phyloP scores from a whole-genome alignment of 2,888 invertebrate species.

The Tribolium freemani region DNA sequence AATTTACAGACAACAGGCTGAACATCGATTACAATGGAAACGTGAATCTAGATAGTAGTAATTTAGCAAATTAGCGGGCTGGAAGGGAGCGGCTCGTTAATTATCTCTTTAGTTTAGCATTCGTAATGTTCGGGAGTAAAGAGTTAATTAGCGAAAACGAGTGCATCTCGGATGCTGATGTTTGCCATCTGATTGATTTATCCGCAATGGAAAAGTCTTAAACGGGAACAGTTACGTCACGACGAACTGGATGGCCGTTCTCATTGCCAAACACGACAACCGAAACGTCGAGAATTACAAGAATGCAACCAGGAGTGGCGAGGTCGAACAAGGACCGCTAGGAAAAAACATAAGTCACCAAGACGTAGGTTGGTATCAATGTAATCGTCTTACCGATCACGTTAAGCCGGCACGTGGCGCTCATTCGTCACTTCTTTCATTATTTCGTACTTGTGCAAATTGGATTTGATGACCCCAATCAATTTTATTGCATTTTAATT shows the following conservation, averaged over 20 bases:
- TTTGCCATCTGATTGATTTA: constrained; percentile 4
- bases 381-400: constrained; percentile 43
- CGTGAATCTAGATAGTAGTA: constrained; percentile 59
- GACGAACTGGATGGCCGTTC: constrained; percentile 3
- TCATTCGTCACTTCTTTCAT: constrained; percentile 33
- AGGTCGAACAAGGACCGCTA: constrained; percentile 47
- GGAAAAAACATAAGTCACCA: constrained; percentile 43
- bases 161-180: constrained; percentile 48
- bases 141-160: constrained; percentile 62
- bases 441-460: constrained; percentile 14
- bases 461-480: neutral
- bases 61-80: constrained; percentile 62
- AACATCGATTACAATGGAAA: constrained; percentile 55
- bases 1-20: constrained; percentile 36
- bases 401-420: constrained; percentile 41
- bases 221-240: constrained; percentile 15
- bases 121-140: constrained; percentile 57
- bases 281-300: constrained; percentile 39
- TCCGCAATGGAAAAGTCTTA: constrained; percentile 1
- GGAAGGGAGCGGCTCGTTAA: constrained; percentile 60
- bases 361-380: constrained; percentile 45
- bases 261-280: constrained; percentile 27
- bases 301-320: constrained; percentile 48
- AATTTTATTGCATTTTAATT: constrained; percentile 10
- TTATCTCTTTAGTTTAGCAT: constrained; percentile 61